Evolutionary conservation across 64 coral and sea anemone genomes (phyloP).

Genomic region (Acropora yongei): DNA sequence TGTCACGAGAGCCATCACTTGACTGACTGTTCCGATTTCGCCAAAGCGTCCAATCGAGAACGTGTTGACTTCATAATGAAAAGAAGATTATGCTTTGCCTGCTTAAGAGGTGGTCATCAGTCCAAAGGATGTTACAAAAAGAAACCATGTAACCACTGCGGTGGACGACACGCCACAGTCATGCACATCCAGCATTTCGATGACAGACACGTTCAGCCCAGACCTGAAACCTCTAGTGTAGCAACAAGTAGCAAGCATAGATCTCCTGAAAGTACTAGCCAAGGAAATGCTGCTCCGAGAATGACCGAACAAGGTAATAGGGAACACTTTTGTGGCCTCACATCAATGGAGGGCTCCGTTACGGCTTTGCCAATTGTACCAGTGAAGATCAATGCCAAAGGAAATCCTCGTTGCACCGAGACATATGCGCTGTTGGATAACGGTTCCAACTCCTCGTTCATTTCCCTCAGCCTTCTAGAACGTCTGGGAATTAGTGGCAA

Average conservation of each 20-base stretch:
- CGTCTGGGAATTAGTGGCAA: background rate
- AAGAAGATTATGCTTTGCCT: slow-evolving; percentile 35
- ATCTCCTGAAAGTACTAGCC: background rate
- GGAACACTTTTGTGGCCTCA: background rate
- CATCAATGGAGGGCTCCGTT: no score
- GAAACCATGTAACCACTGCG: slow-evolving; percentile 27
- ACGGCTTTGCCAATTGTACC: no score
- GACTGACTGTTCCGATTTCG: no score
- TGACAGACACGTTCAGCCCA: no score
- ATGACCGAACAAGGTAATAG: background rate
- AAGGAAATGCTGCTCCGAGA: no score
- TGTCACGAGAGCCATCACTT: background rate
- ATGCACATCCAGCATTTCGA: no score
- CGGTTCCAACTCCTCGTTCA: background rate
- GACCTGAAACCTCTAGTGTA: background rate
- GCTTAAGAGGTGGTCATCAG: background rate
- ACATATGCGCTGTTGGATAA: no score
- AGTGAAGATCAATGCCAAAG: no score
- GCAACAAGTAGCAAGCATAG: background rate
- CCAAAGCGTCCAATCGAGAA: background rate
- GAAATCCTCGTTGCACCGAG: no score
- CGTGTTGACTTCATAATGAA: background rate
- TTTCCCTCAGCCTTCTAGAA: background rate
- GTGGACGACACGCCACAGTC: slow-evolving; percentile 14
- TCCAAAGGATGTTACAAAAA: slow-evolving; percentile 15